Evolutionary conservation across 2,113 vertebrate species (phyloP), one percentile per base, ranked within the genome.

Genomic region (Macquaria ambigua): DNA sequence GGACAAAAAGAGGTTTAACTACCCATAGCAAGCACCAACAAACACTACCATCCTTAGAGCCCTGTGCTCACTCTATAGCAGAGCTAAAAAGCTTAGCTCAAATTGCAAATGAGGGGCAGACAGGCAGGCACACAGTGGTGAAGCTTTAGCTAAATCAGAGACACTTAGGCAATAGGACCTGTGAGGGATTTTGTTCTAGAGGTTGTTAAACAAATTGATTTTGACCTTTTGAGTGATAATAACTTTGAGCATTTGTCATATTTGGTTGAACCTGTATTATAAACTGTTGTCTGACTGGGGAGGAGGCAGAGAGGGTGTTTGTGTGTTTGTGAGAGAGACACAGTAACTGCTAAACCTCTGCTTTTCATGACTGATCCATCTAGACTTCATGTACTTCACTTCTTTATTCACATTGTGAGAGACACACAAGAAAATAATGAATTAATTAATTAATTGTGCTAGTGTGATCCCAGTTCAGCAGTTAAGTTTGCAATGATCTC

Each of bases 191-290:
- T 88, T 77, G 52, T 80, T 84, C 68, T 82, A 72, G 18, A 64
- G 70, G 83, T 89, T 90, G 81, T 90, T 92, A 84, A 79, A 83
- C 83, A 92, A 93, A 93, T 93, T 83, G 82, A 89, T 91, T 89
- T 84, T 84, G 87, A 92, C 84, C 88, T 85, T 85, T 91, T 71
- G 62, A 69, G 62, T 78, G 77, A 66, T 81, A 46, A 77, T 78
- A 77, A 83, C 63, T 74, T 66, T 43, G 62, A 61, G 52, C 52
- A 71, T 82, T 88, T 89, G 61, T 77, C 43, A 73, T 82, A 80
- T 85, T 82, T 50, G 53, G 68, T 62, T 68, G 18, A 89, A 73
- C 74, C 9, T 74, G 55, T 61, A 37, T 73, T 6, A 43, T 68
- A 63, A 80, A 74, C 59, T 39, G 25, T 52, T 46, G 28, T 59